Percentiles rank a stretch among this genome's conserved stretches.
Evolutionary conservation across 2,797 vertebrate genomes (phyloP).

Genomic region (Sebastolobus altivelis): DNA sequence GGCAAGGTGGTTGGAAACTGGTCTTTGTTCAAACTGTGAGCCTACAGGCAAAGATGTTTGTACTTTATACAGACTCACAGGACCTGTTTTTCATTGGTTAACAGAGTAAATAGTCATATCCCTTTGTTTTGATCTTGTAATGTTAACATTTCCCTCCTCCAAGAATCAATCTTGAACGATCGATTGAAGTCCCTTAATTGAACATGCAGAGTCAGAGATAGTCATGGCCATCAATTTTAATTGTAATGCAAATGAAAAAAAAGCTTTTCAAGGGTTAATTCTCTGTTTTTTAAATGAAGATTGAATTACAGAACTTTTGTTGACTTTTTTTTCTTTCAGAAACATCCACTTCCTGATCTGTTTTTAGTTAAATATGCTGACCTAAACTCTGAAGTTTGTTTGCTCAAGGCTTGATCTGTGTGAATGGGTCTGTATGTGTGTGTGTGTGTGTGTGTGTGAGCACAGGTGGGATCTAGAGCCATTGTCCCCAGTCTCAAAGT

Average conservation of each 20-base stretch:
- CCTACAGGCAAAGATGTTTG: conserved; percentile 9
- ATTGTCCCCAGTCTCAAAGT: conserved; percentile 58
- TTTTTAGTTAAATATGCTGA: conserved; percentile 9
- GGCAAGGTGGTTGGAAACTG: background rate
- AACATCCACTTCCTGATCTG: conserved; percentile 8
- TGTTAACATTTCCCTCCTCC: background rate
- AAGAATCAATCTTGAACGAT: background rate
- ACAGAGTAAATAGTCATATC: background rate
- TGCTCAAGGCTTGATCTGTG: conserved; percentile 37
- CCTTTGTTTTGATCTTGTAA: background rate
- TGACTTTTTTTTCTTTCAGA: background rate
- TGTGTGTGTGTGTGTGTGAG: conserved; percentile 21
- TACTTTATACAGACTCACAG: background rate
- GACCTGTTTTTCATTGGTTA: background rate
- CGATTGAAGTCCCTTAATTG: background rate
- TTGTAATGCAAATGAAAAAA: background rate
- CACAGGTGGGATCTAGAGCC: conserved; percentile 53
- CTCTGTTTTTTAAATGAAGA: background rate
- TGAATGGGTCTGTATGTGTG: conserved; percentile 16
- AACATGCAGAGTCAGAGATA: background rate
- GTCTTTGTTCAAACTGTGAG: conserved; percentile 47
- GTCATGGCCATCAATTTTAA: background rate
- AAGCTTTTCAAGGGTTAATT: background rate
- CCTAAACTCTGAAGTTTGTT: conserved; percentile 30
- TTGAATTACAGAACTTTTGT: background rate